phyloP scores from a whole-genome alignment of 2,113 vertebrate species.

The Pachypanchax playfairii region DNA sequence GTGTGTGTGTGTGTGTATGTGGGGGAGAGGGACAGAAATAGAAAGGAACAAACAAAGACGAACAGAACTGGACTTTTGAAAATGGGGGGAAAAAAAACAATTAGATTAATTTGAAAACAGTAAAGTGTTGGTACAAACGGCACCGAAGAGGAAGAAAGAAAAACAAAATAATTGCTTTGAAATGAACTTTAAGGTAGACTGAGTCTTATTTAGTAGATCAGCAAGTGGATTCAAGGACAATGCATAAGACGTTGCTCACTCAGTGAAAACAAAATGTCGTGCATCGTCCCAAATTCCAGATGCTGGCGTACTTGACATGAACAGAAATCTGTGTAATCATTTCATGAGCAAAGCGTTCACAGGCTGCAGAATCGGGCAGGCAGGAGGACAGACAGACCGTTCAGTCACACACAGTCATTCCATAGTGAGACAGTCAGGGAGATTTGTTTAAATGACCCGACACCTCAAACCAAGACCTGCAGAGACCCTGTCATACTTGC shows the following conservation, averaged over 20 bases:
- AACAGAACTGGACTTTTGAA: constrained; percentile 22
- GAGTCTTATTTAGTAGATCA: constrained; percentile 26
- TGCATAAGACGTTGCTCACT: constrained; percentile 2
- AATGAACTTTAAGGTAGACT: constrained; percentile 22
- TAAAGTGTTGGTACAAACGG: constrained; percentile 19
- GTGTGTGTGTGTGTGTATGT: too few relatives aligned
- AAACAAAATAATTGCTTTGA: constrained; percentile 24
- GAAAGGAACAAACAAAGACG: constrained; percentile 36
- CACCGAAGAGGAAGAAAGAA: constrained; percentile 21
- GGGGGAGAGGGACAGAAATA: constrained; percentile 35
- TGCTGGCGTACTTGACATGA: constrained; percentile 25
- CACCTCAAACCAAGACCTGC: constrained; percentile 39
- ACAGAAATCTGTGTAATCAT: constrained; percentile 7
- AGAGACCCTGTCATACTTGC: constrained; percentile 53
- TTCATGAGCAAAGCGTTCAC: constrained; percentile 4
- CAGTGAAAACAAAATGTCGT: background rate
- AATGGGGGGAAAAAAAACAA: constrained; percentile 24
- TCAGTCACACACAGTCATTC: constrained; percentile 36
- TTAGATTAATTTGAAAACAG: constrained; percentile 14
- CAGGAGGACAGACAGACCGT: constrained; percentile 42
- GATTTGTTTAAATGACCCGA: constrained; percentile 60
- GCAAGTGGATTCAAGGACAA: constrained; percentile 14
- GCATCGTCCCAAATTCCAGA: constrained; percentile 31
- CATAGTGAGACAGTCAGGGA: constrained; percentile 46
- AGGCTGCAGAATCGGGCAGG: constrained; percentile 3